Evolutionary conservation across 2,113 vertebrate genomes (phyloP), one percentile per base, ranked within the genome.

Genomic region (Pomatorhinus ruficollis): DNA sequence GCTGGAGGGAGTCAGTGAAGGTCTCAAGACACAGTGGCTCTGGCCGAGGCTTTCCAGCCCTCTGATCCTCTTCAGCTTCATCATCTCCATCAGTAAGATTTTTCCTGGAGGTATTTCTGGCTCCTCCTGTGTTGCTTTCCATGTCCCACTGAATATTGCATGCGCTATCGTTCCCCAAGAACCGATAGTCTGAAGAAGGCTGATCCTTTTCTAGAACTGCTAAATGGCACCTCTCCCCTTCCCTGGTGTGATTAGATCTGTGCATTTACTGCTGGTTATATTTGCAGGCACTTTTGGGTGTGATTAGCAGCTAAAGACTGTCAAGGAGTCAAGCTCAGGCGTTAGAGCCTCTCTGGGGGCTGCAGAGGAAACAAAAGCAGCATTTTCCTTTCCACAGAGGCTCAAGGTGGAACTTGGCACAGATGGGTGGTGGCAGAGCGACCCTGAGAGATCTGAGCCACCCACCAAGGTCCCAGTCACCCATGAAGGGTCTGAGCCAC

Each of bases 141-240:
- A 15, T 68, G 79, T 95, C 93, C 84, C 95, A 59, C 90, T 96
- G 96, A 96, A 97, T 96, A 93, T 81, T 96, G 92, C 90, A 94
- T 93, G 84, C 52, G 92, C 76, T 86, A 31, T 22, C 1, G 0
- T 8, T 90, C 95, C 95, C 93, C 40, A 42, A 42, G 95, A 82
- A 77, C 66, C 4, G 16, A 90, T 44, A 89, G 82, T 53, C 93
- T 90, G 92, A 88, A 44, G 82, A 81, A 74, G 77, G 71, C 71
- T 3, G 52, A 44, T 64, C 61, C 75, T 90, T 78, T 52, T 59
- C 87, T 71, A 2, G 93, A 90, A 60, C 71, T 89, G 93, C 90
- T 93, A 75, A 92, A 87, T 53, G 79, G 85, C 90, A 93, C 88
- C 88, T 92, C 82, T 70, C 15, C 74, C 14, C 57, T 60, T 79